Base-by-base conservation (phyloP, 2,888 invertebrate genomes). In the Drosophila fulvimacula region DNA sequence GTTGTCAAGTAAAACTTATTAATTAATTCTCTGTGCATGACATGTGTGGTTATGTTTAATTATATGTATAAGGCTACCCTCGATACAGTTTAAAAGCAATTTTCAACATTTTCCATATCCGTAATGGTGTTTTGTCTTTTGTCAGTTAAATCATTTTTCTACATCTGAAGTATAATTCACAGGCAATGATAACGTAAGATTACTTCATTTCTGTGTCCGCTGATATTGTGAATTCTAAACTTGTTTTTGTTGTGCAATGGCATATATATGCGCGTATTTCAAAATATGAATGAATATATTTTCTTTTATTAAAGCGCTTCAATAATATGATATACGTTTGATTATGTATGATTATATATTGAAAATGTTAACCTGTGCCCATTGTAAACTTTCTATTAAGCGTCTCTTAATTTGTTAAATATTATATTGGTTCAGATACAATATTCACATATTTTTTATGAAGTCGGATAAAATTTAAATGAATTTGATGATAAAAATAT, bases 1-100 rank as follows among this genome's bases (percentile, higher is more conserved):
- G 57, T 46, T 57, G 57, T 27, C 57, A 36, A 10, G 6, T 15
- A 36, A 7, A 17, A 32, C n/a, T 42, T 11, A 49, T 49, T 13
- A 30, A 55, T 55, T 34, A n/a, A 41, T 42, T 55, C 21, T 42
- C n/a, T 17, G 42, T 21, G 11, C 41, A 5, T 30, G 9, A 55
- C 30, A 32, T 52, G 21, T 51, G 13, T 52, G 38, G 21, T n/a
- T 39, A 38, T 41, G 19, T 48, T 17, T 3, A 30, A 30, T 32
- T 44, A 44, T 24, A 9, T 46, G 9, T 42, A 42, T 13, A 6
- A 41, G 7, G 42, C 15, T 7, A 15, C 17, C 24, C 24, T 27
- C 36, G 36, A 27, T 9, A 38, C 24, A n/a, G 36, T 5, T 27
- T 38, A 38, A 17, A 19, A 41, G 15, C 19, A 39, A 30, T 27